These are phyloP conservation scores for Paratrypauchen microcephalus DNA, from an alignment of 2,797 vertebrate species.

Conservation along the genomic window DNA sequence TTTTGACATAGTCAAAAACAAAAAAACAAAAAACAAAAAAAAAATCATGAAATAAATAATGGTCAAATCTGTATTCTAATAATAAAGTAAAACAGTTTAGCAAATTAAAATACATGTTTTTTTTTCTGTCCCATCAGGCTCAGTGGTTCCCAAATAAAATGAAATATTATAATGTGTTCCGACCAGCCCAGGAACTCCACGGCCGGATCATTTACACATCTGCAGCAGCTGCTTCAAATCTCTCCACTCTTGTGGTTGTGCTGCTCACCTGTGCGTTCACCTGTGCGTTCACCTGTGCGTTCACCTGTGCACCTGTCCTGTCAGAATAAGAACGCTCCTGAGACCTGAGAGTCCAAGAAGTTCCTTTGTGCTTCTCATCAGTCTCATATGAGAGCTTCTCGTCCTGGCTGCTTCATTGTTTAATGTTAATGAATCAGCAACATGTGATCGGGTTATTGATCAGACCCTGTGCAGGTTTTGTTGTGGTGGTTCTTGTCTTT, in stretches of 20 bases:
- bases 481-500: neutral
- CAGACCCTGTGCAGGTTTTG: neutral
- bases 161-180: constrained; percentile 42
- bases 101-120: neutral
- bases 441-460: too few relatives aligned
- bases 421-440: neutral
- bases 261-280: constrained; percentile 27
- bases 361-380: too few relatives aligned
- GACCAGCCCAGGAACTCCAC: constrained; percentile 32
- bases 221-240: constrained; percentile 4
- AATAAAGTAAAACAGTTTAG: neutral
- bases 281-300: constrained; percentile 8
- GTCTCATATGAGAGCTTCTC: too few relatives aligned
- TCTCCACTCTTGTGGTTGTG: neutral
- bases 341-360: too few relatives aligned
- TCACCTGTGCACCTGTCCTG: constrained; percentile 6
- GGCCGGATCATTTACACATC: constrained; percentile 39
- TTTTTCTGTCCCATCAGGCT: constrained; percentile 45
- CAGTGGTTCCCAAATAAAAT: constrained; percentile 35
- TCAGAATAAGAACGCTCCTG: neutral
- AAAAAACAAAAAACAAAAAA: too few relatives aligned
- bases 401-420: neutral
- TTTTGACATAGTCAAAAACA: neutral
- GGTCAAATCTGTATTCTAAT: too few relatives aligned
- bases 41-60: neutral